A percentile compares a stretch with the other conserved stretches of the same genome.
These are phyloP conservation scores for Bursaphelenchus mucronatus DNA, from an alignment of 1,140 invertebrate species.

Conservation along the genomic window DNA sequence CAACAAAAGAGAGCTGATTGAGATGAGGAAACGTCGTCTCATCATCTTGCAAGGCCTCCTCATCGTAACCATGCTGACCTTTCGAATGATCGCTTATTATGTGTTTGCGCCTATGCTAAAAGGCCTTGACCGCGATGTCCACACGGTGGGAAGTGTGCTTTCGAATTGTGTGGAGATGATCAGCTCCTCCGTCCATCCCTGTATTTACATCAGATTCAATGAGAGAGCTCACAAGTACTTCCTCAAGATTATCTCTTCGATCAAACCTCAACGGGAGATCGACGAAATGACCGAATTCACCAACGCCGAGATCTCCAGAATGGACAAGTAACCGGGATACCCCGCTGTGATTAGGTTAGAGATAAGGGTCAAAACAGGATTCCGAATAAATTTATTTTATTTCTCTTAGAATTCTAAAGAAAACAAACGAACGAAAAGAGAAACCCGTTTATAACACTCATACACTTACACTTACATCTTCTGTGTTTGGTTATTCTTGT, in stretches of 20 bases:
- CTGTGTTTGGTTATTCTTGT: no score
- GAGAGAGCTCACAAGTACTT: conserved; percentile 12
- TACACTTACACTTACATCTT: no score
- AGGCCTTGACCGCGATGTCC: neutral
- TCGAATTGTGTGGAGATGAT: conserved; percentile 15
- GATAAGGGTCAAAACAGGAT: no score
- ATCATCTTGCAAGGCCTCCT: conserved; percentile 4
- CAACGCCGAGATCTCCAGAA: no score
- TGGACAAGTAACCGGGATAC: no score
- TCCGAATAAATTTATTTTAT: no score
- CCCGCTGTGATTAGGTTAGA: no score
- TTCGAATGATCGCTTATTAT: neutral
- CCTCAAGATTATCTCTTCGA: neutral
- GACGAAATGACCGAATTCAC: no score
- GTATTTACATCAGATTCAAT: conserved; percentile 7
- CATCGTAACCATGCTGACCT: neutral
- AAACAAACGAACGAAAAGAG: no score
- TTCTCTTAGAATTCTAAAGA: no score
- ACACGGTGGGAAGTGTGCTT: neutral
- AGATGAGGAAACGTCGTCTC: conserved; percentile 1
- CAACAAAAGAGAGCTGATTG: neutral
- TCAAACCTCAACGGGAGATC: neutral
- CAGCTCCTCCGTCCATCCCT: conserved; percentile 3
- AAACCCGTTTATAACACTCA: no score
- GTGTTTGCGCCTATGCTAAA: neutral